phyloP scores from a whole-genome alignment of 1,140 invertebrate species.

The Dysdera silvatica region DNA sequence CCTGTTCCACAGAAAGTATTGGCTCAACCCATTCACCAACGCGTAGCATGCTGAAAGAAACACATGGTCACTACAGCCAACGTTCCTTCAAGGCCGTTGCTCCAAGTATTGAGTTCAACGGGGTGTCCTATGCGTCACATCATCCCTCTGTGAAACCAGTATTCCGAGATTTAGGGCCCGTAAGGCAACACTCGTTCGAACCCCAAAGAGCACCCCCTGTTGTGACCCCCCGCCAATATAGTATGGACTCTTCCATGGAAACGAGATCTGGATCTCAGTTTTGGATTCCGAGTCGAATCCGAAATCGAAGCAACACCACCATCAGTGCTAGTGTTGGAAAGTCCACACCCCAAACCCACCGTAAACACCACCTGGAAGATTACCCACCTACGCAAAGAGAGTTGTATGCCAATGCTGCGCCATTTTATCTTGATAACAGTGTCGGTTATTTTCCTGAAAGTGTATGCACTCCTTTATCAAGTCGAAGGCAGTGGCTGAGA shows the following conservation, averaged over 20 bases:
- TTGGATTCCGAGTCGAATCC: constrained; percentile 14
- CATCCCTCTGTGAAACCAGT: constrained; percentile 14
- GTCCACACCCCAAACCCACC: constrained; percentile 30
- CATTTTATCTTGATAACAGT: constrained; percentile 20
- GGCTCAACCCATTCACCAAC: constrained; percentile 25
- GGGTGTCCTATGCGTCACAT: constrained; percentile 3
- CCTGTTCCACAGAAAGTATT: constrained; percentile 27
- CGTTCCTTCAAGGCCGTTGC: constrained; percentile 14
- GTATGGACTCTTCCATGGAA: background rate
- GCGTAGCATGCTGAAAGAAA: constrained; percentile 10
- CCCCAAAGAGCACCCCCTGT: constrained; percentile 11
- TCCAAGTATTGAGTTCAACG: constrained; percentile 6
- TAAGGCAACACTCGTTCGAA: constrained; percentile 26
- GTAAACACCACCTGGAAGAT: constrained; percentile 15
- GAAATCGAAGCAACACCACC: constrained; percentile 82
- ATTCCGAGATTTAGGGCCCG: too few relatives aligned
- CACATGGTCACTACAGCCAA: constrained; percentile 19
- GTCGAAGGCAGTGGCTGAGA: constrained; percentile 23
- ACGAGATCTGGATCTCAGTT: constrained; percentile 6
- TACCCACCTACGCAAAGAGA: constrained; percentile 17
- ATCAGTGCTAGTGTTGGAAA: constrained; percentile 83
- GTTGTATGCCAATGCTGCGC: constrained; percentile 10
- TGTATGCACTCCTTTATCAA: constrained; percentile 21
- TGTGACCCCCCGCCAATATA: constrained; percentile 20
- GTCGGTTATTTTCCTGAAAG: constrained; percentile 16